Percentiles rank a stretch among this genome's conserved stretches.
Evolutionary conservation across 2,113 vertebrate species (phyloP).

Genomic region (Dryoscopus gambensis): DNA sequence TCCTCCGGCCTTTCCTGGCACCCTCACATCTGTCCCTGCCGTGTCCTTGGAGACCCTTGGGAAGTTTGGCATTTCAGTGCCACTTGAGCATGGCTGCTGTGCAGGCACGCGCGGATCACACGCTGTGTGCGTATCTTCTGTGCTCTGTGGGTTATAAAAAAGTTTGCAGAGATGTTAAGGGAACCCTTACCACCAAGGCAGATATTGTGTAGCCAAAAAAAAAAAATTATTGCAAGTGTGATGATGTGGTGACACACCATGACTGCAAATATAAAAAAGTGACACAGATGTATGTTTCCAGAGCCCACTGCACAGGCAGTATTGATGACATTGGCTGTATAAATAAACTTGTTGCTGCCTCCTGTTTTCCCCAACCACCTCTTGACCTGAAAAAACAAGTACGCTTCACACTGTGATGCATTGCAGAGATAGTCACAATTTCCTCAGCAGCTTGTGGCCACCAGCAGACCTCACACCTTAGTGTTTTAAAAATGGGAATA

Average conservation of each 20-base stretch:
- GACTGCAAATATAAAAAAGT: not conserved
- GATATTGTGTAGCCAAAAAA: too few relatives aligned
- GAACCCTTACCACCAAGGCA: not conserved
- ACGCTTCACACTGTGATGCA: not conserved
- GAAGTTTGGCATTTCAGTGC: too few relatives aligned
- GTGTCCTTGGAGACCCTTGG: accelerated
- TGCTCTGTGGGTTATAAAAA: too few relatives aligned
- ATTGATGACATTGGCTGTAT: not conserved
- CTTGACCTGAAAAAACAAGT: not conserved
- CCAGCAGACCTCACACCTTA: not conserved
- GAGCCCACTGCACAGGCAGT: not conserved
- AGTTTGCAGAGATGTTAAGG: not conserved
- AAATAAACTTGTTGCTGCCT: not conserved
- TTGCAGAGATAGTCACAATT: not conserved
- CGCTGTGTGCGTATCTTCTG: accelerated
- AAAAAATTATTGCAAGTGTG: not conserved
- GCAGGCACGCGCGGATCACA: too few relatives aligned
- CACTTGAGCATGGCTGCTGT: accelerated
- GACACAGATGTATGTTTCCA: not conserved
- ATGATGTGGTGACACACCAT: not conserved
- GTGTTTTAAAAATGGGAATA: not conserved
- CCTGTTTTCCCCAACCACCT: not conserved
- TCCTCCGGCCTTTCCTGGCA: not conserved
- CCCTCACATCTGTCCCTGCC: not conserved
- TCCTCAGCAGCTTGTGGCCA: not conserved